phyloP scores from a whole-genome alignment of 2,888 invertebrate genomes.

The Tribolium freemani region DNA sequence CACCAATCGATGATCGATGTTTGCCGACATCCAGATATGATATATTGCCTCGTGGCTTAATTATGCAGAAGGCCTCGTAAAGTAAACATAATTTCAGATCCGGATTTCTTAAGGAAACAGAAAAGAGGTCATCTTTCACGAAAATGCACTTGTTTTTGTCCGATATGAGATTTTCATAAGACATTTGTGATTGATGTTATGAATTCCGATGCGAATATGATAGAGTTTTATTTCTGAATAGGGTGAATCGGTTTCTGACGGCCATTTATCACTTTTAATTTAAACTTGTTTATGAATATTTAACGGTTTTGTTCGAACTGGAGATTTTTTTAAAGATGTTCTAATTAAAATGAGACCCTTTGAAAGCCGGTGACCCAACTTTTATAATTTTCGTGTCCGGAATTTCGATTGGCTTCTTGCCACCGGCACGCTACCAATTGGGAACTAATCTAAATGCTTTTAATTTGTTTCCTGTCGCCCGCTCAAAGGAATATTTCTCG shows the following conservation, averaged over 20 bases:
- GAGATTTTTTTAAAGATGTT: slow-evolving; percentile 1
- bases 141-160: slow-evolving; percentile 51
- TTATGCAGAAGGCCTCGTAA: slow-evolving; percentile 23
- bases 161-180: slow-evolving; percentile 57
- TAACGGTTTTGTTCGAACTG: background rate
- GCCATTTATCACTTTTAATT: slow-evolving; percentile 15
- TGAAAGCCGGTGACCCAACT: slow-evolving; percentile 36
- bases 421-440: slow-evolving; percentile 38
- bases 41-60: slow-evolving; percentile 29
- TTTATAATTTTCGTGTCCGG: slow-evolving; percentile 38
- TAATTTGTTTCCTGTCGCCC: slow-evolving; percentile 55
- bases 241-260: slow-evolving; percentile 36
- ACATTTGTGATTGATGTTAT: slow-evolving; percentile 57
- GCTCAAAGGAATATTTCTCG: slow-evolving; percentile 54
- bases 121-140: slow-evolving; percentile 21
- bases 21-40: slow-evolving; percentile 33
- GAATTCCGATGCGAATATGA: slow-evolving; percentile 54
- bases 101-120: slow-evolving; percentile 13
- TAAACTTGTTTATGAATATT: slow-evolving; percentile 32
- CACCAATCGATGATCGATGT: slow-evolving; percentile 11
- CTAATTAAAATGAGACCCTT: slow-evolving; percentile 36
- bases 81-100: slow-evolving; percentile 37
- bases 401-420: slow-evolving; percentile 46
- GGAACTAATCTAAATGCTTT: slow-evolving; percentile 54
- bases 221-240: slow-evolving; percentile 47